Base-by-base conservation (phyloP, 2,113 vertebrate genomes). In the Zeus faber region DNA sequence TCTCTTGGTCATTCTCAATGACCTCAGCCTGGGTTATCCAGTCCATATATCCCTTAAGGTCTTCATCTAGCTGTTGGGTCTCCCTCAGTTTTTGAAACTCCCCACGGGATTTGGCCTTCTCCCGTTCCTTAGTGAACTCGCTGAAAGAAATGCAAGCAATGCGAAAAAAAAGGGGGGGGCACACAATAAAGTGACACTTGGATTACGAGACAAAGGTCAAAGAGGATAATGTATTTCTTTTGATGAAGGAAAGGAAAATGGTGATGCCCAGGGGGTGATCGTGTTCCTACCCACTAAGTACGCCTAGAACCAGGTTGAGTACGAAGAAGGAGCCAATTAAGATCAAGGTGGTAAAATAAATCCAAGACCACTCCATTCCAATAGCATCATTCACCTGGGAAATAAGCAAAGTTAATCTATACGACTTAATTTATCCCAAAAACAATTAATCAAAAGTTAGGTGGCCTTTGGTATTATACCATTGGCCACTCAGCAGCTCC, bases 21-120 rank as follows among this genome's bases (percentile, higher is more conserved):
- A 94, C 91, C 79, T 98, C 95, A 0, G 94, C 95, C 3, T 98
- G 95, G 1, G 90, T 94, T 81, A 98, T 95, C 95, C 95, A 98
- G 67, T 94, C 93, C 91, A 98, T 92, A 57, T 98, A 98, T n/a
- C 95, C 95, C 37, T 91, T 89, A 16, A 98, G 89, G 44, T 98
- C 95, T 52, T 97, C 95, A 49, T 97, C 95, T 67, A 98, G 84
- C 78, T 95, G 93, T 74, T 97, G 95, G 43, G 93, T 92, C 85
- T 98, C 95, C 53, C 95, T 76, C 17, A 96, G 85, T 71, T 92
- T 92, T 62, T 96, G 94, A 78, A 96, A 98, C 0, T 94, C 94
- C 5, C 95, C 95, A 4, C 95, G 72, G 0, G 95, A 93, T 70
- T 93, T 96, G 58, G 93, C 95, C 72, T 98, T 98, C 83, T 98